A percentile compares a stretch with the other conserved stretches of the same genome.
phyloP scores from a whole-genome alignment of 2,797 vertebrate genomes.

The Halcyon leucocephala region DNA sequence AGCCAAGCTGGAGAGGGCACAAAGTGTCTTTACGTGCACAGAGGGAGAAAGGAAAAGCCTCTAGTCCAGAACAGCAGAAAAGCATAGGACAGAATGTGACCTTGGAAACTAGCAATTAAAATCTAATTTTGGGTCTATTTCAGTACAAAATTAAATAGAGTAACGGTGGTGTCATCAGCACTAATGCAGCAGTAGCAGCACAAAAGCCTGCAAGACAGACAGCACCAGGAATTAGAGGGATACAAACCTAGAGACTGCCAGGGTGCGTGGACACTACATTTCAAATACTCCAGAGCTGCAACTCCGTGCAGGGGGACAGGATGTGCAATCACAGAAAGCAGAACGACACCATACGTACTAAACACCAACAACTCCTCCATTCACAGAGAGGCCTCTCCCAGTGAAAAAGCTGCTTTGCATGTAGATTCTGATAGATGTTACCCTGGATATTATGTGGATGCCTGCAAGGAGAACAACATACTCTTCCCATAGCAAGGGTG shows the following conservation, averaged over 20 bases:
- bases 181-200: neutral
- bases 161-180: neutral
- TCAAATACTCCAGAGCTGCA: neutral
- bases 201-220: neutral
- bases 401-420: neutral
- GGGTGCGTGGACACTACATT: neutral
- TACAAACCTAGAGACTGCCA: neutral
- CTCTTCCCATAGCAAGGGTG: neutral
- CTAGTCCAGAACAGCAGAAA: neutral
- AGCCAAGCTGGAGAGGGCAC: neutral
- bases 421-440: neutral
- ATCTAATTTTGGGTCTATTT: neutral
- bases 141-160: neutral
- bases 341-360: fast-evolving
- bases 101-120: neutral
- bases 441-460: neutral
- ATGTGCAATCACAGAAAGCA: neutral
- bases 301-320: neutral
- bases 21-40: neutral
- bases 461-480: neutral
- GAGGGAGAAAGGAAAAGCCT: neutral
- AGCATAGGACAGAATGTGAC: neutral
- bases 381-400: neutral
- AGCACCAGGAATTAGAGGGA: neutral
- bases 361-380: neutral